A percentile compares a stretch with the other conserved stretches of the same genome.
phyloP scores from a whole-genome alignment of 1,140 invertebrate genomes.

The Sarcophaga bullata region DNA sequence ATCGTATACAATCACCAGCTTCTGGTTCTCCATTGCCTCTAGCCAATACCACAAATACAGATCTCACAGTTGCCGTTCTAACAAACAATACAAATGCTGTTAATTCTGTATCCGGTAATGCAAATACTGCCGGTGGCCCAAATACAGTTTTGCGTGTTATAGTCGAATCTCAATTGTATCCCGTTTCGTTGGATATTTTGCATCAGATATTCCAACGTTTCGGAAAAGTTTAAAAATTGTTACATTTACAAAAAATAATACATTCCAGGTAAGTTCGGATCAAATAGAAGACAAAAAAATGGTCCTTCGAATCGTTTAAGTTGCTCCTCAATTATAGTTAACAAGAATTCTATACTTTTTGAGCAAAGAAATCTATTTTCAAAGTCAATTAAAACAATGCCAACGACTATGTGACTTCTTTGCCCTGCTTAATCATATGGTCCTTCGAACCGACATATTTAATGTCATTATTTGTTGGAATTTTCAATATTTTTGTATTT shows the following conservation, averaged over 20 bases:
- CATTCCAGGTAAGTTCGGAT: slow-evolving; percentile 76
- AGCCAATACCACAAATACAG: slow-evolving; percentile 49
- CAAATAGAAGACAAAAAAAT: not conserved
- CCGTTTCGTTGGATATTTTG: slow-evolving; percentile 96
- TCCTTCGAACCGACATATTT: not conserved
- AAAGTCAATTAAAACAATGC: too few relatives aligned
- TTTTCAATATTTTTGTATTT: too few relatives aligned
- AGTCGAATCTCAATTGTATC: slow-evolving; percentile 98
- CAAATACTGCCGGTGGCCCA: slow-evolving; percentile 85
- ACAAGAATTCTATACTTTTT: too few relatives aligned
- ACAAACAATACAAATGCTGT: slow-evolving; percentile 65
- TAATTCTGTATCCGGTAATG: slow-evolving; percentile 53
- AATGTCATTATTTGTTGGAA: not conserved
- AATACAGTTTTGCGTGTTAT: slow-evolving; percentile 97
- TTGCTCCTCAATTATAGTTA: too few relatives aligned
- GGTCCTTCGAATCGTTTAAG: too few relatives aligned
- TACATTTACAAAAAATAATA: slow-evolving; percentile 99
- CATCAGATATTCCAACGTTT: slow-evolving; percentile 98
- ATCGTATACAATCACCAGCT: slow-evolving; percentile 63
- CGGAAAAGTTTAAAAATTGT: slow-evolving; percentile 99
- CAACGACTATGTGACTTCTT: too few relatives aligned
- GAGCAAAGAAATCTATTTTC: too few relatives aligned
- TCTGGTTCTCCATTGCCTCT: slow-evolving; percentile 64
- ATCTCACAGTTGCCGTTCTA: slow-evolving; percentile 58
- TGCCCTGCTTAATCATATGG: not conserved